Percentiles rank a stretch among this genome's conserved stretches.
Evolutionary conservation across 2,888 invertebrate species (phyloP).

Genomic region (Yponomeuta malinellus): DNA sequence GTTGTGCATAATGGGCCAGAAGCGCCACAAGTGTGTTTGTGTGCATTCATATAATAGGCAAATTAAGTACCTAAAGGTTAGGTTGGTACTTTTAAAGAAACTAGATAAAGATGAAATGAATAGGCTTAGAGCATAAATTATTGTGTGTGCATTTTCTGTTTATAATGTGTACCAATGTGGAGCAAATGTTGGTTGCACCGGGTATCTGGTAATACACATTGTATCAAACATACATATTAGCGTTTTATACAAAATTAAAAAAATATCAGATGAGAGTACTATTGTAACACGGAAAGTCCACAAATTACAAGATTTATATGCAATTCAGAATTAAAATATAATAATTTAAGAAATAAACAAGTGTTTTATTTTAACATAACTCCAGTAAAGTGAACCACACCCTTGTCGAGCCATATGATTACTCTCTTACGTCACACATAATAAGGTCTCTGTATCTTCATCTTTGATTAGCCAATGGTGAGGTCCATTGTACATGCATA

Average conservation of each 20-base stretch:
- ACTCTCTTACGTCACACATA: too few relatives aligned
- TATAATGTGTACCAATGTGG: slow-evolving; percentile 48
- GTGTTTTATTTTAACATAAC: slow-evolving; percentile 26
- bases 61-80: slow-evolving; percentile 63
- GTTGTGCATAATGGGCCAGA: slow-evolving; percentile 38
- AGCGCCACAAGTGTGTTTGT: slow-evolving; percentile 52
- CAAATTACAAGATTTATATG: slow-evolving; percentile 64
- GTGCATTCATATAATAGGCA: slow-evolving; percentile 41
- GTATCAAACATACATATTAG: slow-evolving; percentile 58
- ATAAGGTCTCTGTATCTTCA: too few relatives aligned
- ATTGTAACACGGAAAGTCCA: slow-evolving; percentile 73
- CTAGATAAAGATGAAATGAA: slow-evolving; percentile 49
- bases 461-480: too few relatives aligned
- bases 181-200: slow-evolving; percentile 40
- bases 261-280: slow-evolving; percentile 67
- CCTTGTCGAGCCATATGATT: too few relatives aligned
- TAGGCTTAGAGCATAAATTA: slow-evolving; percentile 70
- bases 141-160: slow-evolving; percentile 73
- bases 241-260: slow-evolving; percentile 62
- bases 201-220: slow-evolving; percentile 62
- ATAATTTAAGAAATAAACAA: slow-evolving; percentile 64
- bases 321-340: slow-evolving; percentile 71
- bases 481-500: too few relatives aligned
- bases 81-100: slow-evolving; percentile 50
- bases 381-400: neutral